Conservation (phyloP, 2,797 vertebrate genomes). For the Novumbra hubbsi region DNA sequence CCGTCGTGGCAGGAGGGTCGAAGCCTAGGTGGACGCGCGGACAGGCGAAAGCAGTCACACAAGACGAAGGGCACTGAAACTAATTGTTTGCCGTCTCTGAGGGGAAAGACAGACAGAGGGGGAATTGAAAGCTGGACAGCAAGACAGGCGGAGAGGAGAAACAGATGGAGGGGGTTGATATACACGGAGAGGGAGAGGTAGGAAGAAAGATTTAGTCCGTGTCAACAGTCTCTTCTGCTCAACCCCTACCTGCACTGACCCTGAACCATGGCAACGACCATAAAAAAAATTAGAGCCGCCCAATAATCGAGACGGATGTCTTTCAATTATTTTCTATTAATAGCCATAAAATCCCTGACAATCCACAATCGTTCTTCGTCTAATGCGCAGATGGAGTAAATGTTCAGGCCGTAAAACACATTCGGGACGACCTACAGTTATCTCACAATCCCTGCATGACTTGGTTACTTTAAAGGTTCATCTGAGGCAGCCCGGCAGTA, state of each 20-base stretch:
- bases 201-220: neutral
- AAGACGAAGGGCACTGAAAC: no score
- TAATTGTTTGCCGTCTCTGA: neutral
- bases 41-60: no score
- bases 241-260: neutral
- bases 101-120: neutral
- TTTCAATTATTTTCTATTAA: neutral
- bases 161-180: constrained; percentile 1
- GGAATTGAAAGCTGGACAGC: neutral
- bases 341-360: neutral
- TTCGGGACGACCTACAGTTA: neutral
- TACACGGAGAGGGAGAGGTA: constrained; percentile 8
- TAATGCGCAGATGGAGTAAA: neutral
- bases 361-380: neutral
- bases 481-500: constrained; percentile 9
- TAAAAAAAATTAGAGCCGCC: neutral
- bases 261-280: neutral
- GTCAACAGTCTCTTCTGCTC: neutral
- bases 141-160: neutral
- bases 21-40: no score
- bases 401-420: neutral
- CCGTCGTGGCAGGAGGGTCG: no score
- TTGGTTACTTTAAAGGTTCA: constrained; percentile 17
- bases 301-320: constrained; percentile 8
- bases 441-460: neutral